A percentile compares a stretch with the other conserved stretches of the same genome.
Conservation (phyloP, 2,888 invertebrate genomes). For the Plusia festucae region DNA sequence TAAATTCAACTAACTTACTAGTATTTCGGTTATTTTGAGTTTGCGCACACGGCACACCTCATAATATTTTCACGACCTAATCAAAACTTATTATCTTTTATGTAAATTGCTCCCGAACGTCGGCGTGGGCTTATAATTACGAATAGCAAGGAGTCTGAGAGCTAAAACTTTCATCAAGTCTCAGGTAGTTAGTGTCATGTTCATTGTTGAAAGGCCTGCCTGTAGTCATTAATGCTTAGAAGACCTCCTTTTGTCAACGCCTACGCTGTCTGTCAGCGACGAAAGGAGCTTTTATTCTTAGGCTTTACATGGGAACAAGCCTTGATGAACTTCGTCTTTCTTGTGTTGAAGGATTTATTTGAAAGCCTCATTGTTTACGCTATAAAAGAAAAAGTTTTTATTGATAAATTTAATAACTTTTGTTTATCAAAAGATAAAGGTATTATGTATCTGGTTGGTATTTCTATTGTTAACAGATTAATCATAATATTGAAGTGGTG, state of each 20-base stretch:
- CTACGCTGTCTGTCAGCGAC: constrained; percentile 60
- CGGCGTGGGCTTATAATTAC: constrained; percentile 48
- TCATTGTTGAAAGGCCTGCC: constrained; percentile 74
- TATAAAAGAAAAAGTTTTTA: constrained; percentile 13
- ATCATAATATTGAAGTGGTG: background rate
- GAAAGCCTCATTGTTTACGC: constrained; percentile 40
- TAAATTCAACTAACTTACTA: constrained; percentile 22
- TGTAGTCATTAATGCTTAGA: constrained; percentile 76
- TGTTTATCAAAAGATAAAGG: background rate
- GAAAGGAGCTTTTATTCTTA: constrained; percentile 68
- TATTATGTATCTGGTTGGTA: background rate
- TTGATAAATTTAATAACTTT: background rate
- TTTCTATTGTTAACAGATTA: background rate
- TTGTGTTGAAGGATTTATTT: constrained; percentile 44
- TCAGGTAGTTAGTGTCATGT: constrained; percentile 70
- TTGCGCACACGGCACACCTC: constrained; percentile 24
- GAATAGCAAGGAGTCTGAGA: constrained; percentile 55
- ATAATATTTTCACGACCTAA: constrained; percentile 39
- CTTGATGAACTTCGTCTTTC: constrained; percentile 63
- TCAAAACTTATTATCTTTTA: constrained; percentile 41
- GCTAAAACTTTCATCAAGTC: constrained; percentile 75
- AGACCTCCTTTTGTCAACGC: constrained; percentile 74
- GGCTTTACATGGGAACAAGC: constrained; percentile 55
- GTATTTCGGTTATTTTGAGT: constrained; percentile 25
- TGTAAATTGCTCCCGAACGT: constrained; percentile 50